phyloP scores from a whole-genome alignment of 1,140 invertebrate species.

The Bicyclus anynana region DNA sequence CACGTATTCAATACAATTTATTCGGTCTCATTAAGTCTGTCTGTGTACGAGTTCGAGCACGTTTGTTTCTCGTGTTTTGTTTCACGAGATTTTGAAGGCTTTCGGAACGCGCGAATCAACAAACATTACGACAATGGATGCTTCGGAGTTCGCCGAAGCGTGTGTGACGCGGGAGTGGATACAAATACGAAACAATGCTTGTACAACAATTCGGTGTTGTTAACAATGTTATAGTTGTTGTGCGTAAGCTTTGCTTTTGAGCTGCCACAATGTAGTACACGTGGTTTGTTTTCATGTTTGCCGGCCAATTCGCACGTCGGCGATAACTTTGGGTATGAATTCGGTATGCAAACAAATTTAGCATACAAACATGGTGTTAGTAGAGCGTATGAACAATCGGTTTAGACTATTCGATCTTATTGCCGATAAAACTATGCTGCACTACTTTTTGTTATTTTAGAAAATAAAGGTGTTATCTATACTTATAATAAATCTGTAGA shows the following conservation, averaged over 20 bases:
- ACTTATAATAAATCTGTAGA: too few relatives aligned
- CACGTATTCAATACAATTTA: slow-evolving; percentile 32
- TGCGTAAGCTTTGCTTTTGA: slow-evolving; percentile 41
- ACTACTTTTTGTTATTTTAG: too few relatives aligned
- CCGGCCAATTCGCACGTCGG: slow-evolving; percentile 33
- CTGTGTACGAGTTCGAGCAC: slow-evolving; percentile 36
- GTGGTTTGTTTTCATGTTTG: slow-evolving; percentile 22
- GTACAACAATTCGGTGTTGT: slow-evolving; percentile 64
- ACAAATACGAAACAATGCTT: slow-evolving; percentile 71
- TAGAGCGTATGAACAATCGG: neutral
- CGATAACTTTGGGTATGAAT: slow-evolving; percentile 11
- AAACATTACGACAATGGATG: slow-evolving; percentile 68
- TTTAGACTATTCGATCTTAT: neutral
- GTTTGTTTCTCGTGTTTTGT: slow-evolving; percentile 59
- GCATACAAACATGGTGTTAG: neutral
- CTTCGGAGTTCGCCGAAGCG: slow-evolving; percentile 65
- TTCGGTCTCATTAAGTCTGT: slow-evolving; percentile 24
- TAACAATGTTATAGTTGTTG: slow-evolving; percentile 56
- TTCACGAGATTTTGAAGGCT: slow-evolving; percentile 61
- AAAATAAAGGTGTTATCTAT: too few relatives aligned
- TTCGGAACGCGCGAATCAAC: slow-evolving; percentile 51
- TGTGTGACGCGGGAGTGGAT: slow-evolving; percentile 57
- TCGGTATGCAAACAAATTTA: neutral
- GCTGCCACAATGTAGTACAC: slow-evolving; percentile 27
- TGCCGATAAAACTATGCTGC: neutral